Evolutionary conservation across 2,113 vertebrate genomes (phyloP).

Genomic region (Chloebia gouldiae): DNA sequence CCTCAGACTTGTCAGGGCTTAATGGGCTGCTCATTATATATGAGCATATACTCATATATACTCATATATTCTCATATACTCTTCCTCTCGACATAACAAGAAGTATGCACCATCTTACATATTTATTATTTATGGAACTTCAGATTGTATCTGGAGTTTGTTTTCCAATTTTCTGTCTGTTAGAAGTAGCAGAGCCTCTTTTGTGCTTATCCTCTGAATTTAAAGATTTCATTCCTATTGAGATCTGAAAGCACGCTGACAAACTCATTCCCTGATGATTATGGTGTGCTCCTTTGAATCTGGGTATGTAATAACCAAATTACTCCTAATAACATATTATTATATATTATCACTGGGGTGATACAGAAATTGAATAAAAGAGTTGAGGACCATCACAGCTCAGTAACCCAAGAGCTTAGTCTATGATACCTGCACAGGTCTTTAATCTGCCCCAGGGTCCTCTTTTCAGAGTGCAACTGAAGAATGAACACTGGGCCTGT

Average conservation of each 20-base stretch:
- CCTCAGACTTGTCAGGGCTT: not conserved
- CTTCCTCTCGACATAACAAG: not conserved
- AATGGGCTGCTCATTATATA: not conserved
- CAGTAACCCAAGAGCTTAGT: accelerated
- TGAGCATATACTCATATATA: too few species aligned
- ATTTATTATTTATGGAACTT: not conserved
- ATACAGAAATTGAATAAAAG: not conserved
- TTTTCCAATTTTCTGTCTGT: not conserved
- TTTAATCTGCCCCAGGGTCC: not conserved
- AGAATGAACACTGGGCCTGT: not conserved
- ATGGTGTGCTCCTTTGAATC: not conserved
- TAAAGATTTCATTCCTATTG: not conserved
- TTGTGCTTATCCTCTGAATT: not conserved
- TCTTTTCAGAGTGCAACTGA: not conserved
- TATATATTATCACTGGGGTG: too few species aligned
- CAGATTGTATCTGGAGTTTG: not conserved
- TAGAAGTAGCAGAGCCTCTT: not conserved
- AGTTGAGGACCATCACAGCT: not conserved
- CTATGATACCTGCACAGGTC: not conserved
- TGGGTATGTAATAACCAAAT: not conserved
- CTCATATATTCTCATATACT: not conserved
- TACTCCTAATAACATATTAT: not conserved
- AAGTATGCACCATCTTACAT: not conserved
- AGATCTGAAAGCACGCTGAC: not conserved
- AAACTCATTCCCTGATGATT: not conserved